Evolutionary conservation across 2,888 invertebrate species (phyloP).

Genomic region (Acleris literana): DNA sequence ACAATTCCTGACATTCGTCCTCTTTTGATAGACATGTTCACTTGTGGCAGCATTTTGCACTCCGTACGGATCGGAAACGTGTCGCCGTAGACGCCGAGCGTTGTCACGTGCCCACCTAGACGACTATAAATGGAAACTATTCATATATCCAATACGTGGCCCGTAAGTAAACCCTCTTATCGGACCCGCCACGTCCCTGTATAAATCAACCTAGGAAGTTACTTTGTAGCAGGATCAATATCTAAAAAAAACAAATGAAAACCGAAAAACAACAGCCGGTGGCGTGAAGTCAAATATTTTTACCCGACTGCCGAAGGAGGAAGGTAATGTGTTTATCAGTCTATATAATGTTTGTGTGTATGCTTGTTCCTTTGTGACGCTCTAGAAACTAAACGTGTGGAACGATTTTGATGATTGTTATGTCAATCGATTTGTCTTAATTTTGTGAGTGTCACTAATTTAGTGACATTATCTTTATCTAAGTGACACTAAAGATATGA

Average conservation of each 20-base stretch:
- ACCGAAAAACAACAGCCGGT: constrained; percentile 14
- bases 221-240: constrained; percentile 1
- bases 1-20: not conserved
- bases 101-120: constrained; percentile 18
- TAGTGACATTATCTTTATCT: too few species aligned
- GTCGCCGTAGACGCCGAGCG: constrained; percentile 6
- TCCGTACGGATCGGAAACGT: constrained; percentile 25
- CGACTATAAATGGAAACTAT: constrained; percentile 27
- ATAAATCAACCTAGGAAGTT: constrained; percentile 12
- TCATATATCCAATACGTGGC: constrained; percentile 19
- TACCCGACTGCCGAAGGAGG: too few species aligned
- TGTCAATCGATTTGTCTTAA: too few species aligned
- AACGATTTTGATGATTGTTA: too few species aligned
- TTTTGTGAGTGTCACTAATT: too few species aligned
- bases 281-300: constrained; percentile 19
- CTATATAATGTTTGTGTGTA: too few species aligned
- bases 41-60: constrained; percentile 17
- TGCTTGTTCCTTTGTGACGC: too few species aligned
- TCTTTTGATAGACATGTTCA: constrained; percentile 8
- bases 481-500: too few species aligned
- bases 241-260: constrained; percentile 7
- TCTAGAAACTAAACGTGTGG: too few species aligned
- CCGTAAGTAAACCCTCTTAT: constrained; percentile 19
- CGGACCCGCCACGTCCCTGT: constrained; percentile 10
- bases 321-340: too few species aligned